Conservation (phyloP, 2,888 invertebrate genomes). For the Drosophila meridionalis region DNA sequence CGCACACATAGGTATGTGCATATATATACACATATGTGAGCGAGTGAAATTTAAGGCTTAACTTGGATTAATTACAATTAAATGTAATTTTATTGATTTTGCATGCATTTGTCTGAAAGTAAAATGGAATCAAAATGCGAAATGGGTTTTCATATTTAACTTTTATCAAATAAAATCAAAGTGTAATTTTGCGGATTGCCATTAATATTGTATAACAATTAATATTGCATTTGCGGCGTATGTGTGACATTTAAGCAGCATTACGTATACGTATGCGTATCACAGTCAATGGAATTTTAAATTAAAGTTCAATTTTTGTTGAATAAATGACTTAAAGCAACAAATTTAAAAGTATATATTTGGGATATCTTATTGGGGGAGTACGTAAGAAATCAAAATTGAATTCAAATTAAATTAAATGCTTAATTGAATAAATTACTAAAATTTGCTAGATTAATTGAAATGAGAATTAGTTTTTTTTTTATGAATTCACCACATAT, state of each 20-base stretch:
- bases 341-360: too few relatives aligned
- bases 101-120: background rate
- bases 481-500: background rate
- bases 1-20: background rate
- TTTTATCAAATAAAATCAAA: background rate
- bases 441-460: background rate
- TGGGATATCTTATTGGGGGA: too few relatives aligned
- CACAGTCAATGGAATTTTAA: background rate
- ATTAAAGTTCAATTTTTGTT: too few relatives aligned
- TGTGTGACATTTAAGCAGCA: background rate
- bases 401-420: background rate
- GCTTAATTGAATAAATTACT: background rate
- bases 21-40: background rate
- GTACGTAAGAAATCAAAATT: background rate
- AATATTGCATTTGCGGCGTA: background rate
- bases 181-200: background rate
- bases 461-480: background rate
- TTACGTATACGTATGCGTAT: background rate
- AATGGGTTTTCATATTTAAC: background rate
- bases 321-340: too few relatives aligned
- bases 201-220: background rate
- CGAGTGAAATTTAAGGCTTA: background rate
- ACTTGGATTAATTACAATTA: conserved; percentile 5
- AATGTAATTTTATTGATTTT: conserved; percentile 8
- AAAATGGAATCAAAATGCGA: conserved; percentile 6